Evolutionary conservation across 2,888 invertebrate genomes (phyloP).

Genomic region (Gnatocerus cornutus): DNA sequence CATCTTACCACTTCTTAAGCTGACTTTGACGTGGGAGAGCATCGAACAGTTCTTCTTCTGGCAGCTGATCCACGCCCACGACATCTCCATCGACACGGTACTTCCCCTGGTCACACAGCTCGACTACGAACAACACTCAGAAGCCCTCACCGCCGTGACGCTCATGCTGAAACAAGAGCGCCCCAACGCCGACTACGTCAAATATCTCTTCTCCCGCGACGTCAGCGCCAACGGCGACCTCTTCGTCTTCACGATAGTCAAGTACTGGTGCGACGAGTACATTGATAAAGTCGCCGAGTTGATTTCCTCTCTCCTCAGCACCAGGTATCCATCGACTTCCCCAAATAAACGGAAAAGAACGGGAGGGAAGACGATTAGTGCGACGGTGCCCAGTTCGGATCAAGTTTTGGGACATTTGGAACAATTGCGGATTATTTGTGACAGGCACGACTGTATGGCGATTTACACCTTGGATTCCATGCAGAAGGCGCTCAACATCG

Average conservation of each 20-base stretch:
- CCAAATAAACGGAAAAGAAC: conserved; percentile 94
- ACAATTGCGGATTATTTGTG: conserved; percentile 86
- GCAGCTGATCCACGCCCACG: conserved; percentile 96
- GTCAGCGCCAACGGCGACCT: conserved; percentile 78
- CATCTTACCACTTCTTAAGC: conserved; percentile 82
- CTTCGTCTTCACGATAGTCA: conserved; percentile 92
- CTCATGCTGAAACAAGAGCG: conserved; percentile 94
- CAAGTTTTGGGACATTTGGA: conserved; percentile 94
- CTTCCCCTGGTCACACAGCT: conserved; percentile 85
- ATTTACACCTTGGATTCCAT: conserved; percentile 92
- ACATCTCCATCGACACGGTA: conserved; percentile 93
- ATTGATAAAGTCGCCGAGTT: conserved; percentile 91
- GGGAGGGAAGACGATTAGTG: conserved; percentile 73
- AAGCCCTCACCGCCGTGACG: conserved; percentile 92
- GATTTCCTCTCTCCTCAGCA: conserved; percentile 84
- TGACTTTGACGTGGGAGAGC: conserved; percentile 95
- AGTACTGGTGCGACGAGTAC: conserved; percentile 95
- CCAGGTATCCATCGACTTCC: conserved; percentile 88
- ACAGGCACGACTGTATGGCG: conserved; percentile 79
- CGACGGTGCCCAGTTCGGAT: conserved; percentile 85
- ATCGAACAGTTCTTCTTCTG: conserved; percentile 98
- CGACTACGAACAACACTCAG: conserved; percentile 89
- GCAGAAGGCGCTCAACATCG: conserved; percentile 92
- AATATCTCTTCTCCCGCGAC: conserved; percentile 83
- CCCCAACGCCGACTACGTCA: conserved; percentile 89